Base-by-base conservation (phyloP, 2,797 vertebrate genomes). In the Heterohyrax brucei region DNA sequence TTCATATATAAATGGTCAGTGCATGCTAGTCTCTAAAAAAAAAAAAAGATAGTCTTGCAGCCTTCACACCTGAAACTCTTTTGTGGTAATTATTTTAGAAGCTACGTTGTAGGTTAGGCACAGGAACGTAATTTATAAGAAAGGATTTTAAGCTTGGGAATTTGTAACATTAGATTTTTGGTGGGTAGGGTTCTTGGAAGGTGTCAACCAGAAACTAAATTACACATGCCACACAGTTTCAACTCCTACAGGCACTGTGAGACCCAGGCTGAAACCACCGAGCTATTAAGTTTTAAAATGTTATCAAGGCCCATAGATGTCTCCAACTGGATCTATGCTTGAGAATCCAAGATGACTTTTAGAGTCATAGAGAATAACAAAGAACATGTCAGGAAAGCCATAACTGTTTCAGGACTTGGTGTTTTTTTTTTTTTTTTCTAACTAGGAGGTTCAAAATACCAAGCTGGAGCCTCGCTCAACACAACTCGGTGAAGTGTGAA, bases 161-260 rank as follows among this genome's bases (percentile, higher is more conserved):
- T 82, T 94, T 93, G 95, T 92, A 97, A 96, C 46, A 44, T 94
- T 75, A 95, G 95, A 97, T 48, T 97, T 79, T 89, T 81, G 39
- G 39, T 39, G 39, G 39, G 39, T 39, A 39, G 39, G 39, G 39
- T 64, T 89, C 93, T 92, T 94, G 98, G 86, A 93, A 91, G 80
- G 95, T 96, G 97, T 97, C 97, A 96, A 95, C 91, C 98, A 96
- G 73, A 33, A 50, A 95, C 97, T 93, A 96, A 95, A 96, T 93
- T 96, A 10, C 56, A 97, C 89, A 89, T 97, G 95, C 95, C 96
- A 98, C 94, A 94, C 96, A 97, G 70, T 97, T 98, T 98, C 97
- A 98, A 98, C 91, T 97, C 95, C 94, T 80, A 94, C 56, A 96
- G 89, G 87, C 95, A 93, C 93, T 95, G 5, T 73, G 95, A 96